These are phyloP conservation scores for Metopolophium dirhodum DNA, from an alignment of 1,140 invertebrate genomes.

Conservation along the genomic window DNA sequence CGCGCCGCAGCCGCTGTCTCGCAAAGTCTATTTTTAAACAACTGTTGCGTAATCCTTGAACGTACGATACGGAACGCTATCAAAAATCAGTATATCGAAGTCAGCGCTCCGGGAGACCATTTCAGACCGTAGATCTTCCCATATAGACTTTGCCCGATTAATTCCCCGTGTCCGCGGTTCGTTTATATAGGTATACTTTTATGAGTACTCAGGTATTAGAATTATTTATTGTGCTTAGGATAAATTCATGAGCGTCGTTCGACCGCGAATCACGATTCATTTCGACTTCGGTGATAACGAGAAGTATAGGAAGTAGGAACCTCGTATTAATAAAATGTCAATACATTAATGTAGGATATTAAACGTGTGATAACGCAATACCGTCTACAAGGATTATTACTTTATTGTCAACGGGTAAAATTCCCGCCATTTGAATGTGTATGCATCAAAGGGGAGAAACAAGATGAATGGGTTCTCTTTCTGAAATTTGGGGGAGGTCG, in stretches of 20 bases:
- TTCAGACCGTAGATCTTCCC: neutral
- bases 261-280: neutral
- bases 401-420: neutral
- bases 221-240: neutral
- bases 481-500: neutral
- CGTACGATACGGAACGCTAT: neutral
- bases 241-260: neutral
- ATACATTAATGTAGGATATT: neutral
- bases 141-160: neutral
- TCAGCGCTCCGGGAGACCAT: neutral
- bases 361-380: neutral
- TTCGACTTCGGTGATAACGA: neutral
- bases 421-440: neutral
- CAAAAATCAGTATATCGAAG: neutral
- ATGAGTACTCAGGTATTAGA: neutral
- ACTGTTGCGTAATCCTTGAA: slow-evolving; percentile 20
- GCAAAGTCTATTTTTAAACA: slow-evolving; percentile 24
- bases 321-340: neutral
- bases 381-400: neutral
- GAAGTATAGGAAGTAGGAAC: neutral
- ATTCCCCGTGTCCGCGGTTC: neutral
- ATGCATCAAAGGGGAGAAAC: neutral
- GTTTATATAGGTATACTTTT: neutral
- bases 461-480: slow-evolving; percentile 34
- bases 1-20: neutral